A percentile compares a stretch with the other conserved stretches of the same genome.
Conservation (phyloP, 2,797 vertebrate genomes). For the Melanotaenia trifasciata region DNA sequence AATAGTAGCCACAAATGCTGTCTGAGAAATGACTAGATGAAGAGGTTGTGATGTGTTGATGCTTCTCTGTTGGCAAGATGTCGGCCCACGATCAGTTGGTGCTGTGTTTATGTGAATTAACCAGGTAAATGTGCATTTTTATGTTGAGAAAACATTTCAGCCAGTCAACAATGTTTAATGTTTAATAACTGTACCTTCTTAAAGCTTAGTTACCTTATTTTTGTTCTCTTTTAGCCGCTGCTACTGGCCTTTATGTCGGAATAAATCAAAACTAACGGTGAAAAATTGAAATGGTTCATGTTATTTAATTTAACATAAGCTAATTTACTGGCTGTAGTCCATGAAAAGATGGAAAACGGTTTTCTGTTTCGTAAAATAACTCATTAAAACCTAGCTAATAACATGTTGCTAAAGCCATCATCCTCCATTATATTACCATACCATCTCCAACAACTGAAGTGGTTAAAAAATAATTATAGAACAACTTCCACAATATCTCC, state of each 20-base stretch:
- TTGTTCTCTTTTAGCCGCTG: not conserved
- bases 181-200: too few species aligned
- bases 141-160: not conserved
- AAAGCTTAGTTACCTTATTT: not conserved
- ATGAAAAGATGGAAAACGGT: not conserved
- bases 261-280: not conserved
- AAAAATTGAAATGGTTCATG: not conserved
- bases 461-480: not conserved
- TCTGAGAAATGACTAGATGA: conserved; percentile 11
- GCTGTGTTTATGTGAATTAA: conserved; percentile 81
- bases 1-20: not conserved
- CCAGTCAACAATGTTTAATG: not conserved
- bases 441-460: not conserved
- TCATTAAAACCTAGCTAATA: not conserved
- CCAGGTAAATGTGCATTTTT: conserved; percentile 61
- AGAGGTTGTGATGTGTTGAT: conserved; percentile 37
- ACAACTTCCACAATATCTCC: not conserved
- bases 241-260: not conserved
- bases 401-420: not conserved
- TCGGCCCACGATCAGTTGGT: conserved; percentile 79
- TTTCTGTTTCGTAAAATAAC: not conserved
- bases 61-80: conserved; percentile 65
- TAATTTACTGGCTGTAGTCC: not conserved
- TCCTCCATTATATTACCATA: not conserved
- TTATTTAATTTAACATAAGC: not conserved